A percentile compares a stretch with the other conserved stretches of the same genome.
These are phyloP conservation scores for Hemithea aestivaria DNA, from an alignment of 2,888 invertebrate species.

Conservation along the genomic window DNA sequence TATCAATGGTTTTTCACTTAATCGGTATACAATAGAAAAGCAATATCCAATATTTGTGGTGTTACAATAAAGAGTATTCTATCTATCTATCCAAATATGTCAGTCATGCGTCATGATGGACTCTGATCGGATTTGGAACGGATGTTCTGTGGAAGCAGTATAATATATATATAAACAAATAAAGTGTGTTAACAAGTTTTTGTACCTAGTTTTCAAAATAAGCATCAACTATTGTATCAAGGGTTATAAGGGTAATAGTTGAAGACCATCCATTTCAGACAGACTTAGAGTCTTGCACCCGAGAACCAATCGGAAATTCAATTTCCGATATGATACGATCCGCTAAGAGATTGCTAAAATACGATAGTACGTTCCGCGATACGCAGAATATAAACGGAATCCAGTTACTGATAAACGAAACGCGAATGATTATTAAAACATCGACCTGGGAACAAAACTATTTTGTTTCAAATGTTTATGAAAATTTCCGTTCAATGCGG, in stretches of 20 bases:
- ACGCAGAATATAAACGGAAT: constrained; percentile 34
- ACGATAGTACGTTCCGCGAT: constrained; percentile 34
- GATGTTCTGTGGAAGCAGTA: too few species aligned
- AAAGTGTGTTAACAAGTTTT: too few species aligned
- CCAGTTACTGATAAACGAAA: constrained; percentile 28
- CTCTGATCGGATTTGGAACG: too few species aligned
- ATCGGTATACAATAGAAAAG: too few species aligned
- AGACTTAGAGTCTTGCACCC: constrained; percentile 37
- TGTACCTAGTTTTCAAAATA: too few species aligned
- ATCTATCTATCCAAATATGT: too few species aligned
- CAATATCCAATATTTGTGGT: too few species aligned
- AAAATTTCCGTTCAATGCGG: too few species aligned
- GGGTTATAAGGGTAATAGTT: constrained; percentile 8
- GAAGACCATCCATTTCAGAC: constrained; percentile 44
- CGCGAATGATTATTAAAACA: constrained; percentile 3
- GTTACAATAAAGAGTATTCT: too few species aligned
- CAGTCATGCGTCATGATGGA: too few species aligned
- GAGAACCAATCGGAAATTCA: constrained; percentile 70
- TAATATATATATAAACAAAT: too few species aligned
- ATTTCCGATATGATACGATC: constrained; percentile 72
- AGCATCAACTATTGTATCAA: constrained; percentile 2
- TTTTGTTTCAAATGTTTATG: not conserved
- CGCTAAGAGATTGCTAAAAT: constrained; percentile 66
- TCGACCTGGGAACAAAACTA: constrained; percentile 1
- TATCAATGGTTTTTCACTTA: too few species aligned